Conservation (phyloP, 2,888 invertebrate genomes). For the Argyra leucocephala region DNA sequence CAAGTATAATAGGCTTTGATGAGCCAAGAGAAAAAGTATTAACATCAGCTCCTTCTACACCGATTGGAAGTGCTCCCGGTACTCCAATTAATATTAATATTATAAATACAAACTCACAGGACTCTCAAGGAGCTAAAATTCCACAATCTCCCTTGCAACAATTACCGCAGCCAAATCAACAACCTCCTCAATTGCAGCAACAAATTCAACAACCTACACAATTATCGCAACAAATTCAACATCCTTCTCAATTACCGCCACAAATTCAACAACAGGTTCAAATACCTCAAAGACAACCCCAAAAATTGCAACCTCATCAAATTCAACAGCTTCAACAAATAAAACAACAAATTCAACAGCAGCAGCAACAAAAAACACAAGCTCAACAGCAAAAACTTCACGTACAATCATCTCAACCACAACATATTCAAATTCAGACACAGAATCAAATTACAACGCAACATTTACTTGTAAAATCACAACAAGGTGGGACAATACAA, state of each 20-base stretch:
- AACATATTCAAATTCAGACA: constrained; percentile 14
- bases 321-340: constrained; percentile 37
- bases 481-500: constrained; percentile 16
- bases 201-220: constrained; percentile 23
- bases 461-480: constrained; percentile 24
- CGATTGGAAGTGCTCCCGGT: background rate
- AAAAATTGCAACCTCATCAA: constrained; percentile 31
- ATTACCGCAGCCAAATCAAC: constrained; percentile 9
- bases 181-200: background rate
- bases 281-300: constrained; percentile 32
- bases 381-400: constrained; percentile 12
- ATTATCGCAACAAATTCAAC: constrained; percentile 32
- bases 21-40: constrained; percentile 21
- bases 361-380: constrained; percentile 26
- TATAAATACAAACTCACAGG: background rate
- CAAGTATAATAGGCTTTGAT: constrained; percentile 39
- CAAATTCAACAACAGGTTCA: constrained; percentile 35
- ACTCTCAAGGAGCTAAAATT: background rate
- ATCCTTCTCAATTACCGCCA: constrained; percentile 29
- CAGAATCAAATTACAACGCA: constrained; percentile 28
- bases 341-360: constrained; percentile 48
- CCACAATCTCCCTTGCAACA: background rate
- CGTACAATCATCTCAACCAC: constrained; percentile 12
- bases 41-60: background rate
- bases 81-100: background rate